Conservation (phyloP, 2,888 invertebrate species). For the Sipha maydis region DNA sequence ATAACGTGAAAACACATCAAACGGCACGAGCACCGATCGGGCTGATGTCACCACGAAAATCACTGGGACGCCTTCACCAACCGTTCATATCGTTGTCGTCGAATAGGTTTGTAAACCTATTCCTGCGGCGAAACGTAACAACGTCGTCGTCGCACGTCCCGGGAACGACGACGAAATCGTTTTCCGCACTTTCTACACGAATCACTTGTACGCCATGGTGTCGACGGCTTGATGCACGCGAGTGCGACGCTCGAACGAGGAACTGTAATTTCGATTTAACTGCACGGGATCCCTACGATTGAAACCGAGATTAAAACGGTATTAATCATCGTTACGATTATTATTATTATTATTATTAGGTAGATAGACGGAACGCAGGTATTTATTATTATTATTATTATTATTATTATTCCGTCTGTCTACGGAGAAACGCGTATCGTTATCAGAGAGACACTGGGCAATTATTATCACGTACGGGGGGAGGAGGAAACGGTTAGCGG, state of each 20-base stretch:
- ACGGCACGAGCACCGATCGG: background rate
- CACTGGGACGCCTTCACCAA: background rate
- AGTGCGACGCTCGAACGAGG: no score
- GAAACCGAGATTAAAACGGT: background rate
- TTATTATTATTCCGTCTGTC: background rate
- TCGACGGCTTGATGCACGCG: no score
- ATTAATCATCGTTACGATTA: background rate
- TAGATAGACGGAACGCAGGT: no score
- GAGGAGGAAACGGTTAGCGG: background rate
- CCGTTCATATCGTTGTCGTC: background rate
- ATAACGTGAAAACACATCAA: conserved; percentile 63
- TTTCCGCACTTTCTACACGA: no score
- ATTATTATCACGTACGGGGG: conserved; percentile 13
- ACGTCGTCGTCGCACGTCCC: background rate
- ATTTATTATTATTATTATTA: conserved; percentile 13
- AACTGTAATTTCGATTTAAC: no score
- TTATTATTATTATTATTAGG: background rate
- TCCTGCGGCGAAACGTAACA: background rate
- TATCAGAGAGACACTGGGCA: conserved; percentile 30
- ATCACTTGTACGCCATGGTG: no score
- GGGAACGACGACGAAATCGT: no score
- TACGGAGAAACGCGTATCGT: conserved; percentile 40
- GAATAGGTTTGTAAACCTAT: no score
- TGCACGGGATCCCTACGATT: no score
- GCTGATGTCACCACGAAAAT: background rate